These are phyloP conservation scores for Vanessa tameamea DNA, from an alignment of 1,140 invertebrate species.

Conservation along the genomic window DNA sequence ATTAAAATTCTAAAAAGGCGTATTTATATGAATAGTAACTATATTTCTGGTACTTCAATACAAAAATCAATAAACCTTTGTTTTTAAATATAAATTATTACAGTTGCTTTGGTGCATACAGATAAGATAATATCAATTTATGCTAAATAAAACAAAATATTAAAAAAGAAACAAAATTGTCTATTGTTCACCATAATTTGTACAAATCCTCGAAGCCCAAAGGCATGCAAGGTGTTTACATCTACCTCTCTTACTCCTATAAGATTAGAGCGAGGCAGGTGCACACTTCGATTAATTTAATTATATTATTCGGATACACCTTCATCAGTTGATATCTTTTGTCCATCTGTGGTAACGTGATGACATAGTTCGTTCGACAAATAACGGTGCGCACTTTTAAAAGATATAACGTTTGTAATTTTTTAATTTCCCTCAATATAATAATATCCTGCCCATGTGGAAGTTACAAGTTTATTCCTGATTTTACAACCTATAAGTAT, in stretches of 20 bases:
- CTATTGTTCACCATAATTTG: not conserved
- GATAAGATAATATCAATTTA: not conserved
- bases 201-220: not conserved
- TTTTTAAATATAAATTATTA: too few relatives aligned
- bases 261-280: constrained; percentile 48
- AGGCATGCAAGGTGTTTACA: constrained; percentile 46
- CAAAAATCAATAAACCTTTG: too few relatives aligned
- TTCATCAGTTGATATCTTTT: constrained; percentile 56
- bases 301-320: constrained; percentile 62
- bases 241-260: constrained; percentile 41
- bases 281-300: constrained; percentile 60
- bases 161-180: not conserved
- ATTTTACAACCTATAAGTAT: too few relatives aligned
- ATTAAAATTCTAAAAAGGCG: too few relatives aligned
- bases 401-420: not conserved
- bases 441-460: too few relatives aligned
- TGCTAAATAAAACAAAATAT: not conserved
- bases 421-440: too few relatives aligned
- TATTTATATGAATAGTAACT: too few relatives aligned
- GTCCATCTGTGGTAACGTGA: constrained; percentile 54
- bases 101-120: too few relatives aligned
- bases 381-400: constrained; percentile 44
- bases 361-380: constrained; percentile 37
- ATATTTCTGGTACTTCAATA: too few relatives aligned
- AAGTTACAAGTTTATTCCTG: too few relatives aligned